Percentiles rank a stretch among this genome's conserved stretches.
phyloP scores from a whole-genome alignment of 1,140 invertebrate genomes.

The Mylabris phalerata region DNA sequence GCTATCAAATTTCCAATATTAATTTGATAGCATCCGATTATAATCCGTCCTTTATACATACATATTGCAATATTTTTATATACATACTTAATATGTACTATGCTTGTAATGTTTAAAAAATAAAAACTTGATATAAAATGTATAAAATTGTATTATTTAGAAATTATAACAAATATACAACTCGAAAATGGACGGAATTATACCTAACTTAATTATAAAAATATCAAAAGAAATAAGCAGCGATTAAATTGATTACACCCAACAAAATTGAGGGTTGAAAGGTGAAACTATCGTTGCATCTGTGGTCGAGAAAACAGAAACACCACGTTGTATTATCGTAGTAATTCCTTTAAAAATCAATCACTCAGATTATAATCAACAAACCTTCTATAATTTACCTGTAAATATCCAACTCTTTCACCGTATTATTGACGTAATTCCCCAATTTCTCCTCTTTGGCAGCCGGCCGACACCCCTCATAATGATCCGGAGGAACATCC shows the following conservation, averaged over 20 bases:
- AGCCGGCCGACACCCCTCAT: constrained; percentile 80
- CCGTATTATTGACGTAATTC: constrained; percentile 82
- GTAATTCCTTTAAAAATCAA: constrained; percentile 57
- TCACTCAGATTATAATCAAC: too few relatives aligned
- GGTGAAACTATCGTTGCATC: constrained; percentile 60
- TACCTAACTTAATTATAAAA: not conserved
- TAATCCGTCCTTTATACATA: constrained; percentile 4
- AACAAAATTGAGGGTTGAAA: constrained; percentile 7
- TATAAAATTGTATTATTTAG: not conserved
- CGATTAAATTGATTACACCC: not conserved
- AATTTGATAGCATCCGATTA: constrained; percentile 4
- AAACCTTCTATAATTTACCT: constrained; percentile 46
- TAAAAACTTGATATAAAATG: not conserved
- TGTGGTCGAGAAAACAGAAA: constrained; percentile 85
- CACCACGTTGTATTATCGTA: constrained; percentile 82
- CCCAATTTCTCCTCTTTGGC: constrained; percentile 70
- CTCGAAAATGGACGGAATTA: constrained; percentile 7
- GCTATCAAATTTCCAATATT: not conserved
- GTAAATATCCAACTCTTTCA: constrained; percentile 78
- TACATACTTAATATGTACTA: constrained; percentile 1
- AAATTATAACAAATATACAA: constrained; percentile 5
- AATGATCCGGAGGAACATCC: constrained; percentile 87
- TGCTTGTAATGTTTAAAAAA: constrained; percentile 7
- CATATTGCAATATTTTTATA: constrained; percentile 12
- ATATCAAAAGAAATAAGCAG: not conserved